Evolutionary conservation across 1,140 invertebrate species (phyloP).

Genomic region (Zaprionus ornatus): DNA sequence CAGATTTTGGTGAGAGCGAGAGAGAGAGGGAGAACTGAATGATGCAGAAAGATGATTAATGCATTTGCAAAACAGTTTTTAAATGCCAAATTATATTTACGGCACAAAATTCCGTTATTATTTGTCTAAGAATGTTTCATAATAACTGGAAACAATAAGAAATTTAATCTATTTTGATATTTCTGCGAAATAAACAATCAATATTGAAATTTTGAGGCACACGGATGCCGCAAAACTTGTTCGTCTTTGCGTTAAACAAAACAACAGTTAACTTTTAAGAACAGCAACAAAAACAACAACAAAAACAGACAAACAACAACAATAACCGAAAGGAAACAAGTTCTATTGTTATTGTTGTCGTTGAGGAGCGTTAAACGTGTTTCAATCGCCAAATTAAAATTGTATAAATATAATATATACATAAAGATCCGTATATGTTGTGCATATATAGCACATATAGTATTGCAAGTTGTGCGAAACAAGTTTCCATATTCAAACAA

Average conservation of each 20-base stretch:
- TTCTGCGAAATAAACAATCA: slow-evolving; percentile 4
- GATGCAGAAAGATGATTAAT: background rate
- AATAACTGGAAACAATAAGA: background rate
- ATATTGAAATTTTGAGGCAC: slow-evolving; percentile 46
- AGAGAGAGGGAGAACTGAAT: background rate
- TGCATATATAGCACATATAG: slow-evolving; percentile 35
- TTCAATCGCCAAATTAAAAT: slow-evolving; percentile 52
- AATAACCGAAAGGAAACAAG: slow-evolving; percentile 51
- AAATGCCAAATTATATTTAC: too few relatives aligned
- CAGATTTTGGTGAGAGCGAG: background rate
- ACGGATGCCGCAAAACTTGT: slow-evolving; percentile 45
- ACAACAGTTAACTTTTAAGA: slow-evolving; percentile 72
- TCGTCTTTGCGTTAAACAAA: slow-evolving; percentile 56
- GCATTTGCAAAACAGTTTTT: background rate
- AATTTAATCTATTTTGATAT: background rate
- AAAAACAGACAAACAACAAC: slow-evolving; percentile 14
- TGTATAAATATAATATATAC: slow-evolving; percentile 24
- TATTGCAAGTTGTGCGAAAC: slow-evolving; percentile 43
- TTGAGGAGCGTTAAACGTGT: slow-evolving; percentile 61
- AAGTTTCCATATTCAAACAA: slow-evolving; percentile 46
- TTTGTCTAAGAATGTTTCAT: slow-evolving; percentile 4
- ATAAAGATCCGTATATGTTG: background rate
- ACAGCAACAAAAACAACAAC: slow-evolving; percentile 39
- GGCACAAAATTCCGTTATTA: slow-evolving; percentile 3
- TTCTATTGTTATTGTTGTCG: slow-evolving; percentile 59